phyloP scores from a whole-genome alignment of 2,888 invertebrate genomes.

The Drosophila leonis region DNA sequence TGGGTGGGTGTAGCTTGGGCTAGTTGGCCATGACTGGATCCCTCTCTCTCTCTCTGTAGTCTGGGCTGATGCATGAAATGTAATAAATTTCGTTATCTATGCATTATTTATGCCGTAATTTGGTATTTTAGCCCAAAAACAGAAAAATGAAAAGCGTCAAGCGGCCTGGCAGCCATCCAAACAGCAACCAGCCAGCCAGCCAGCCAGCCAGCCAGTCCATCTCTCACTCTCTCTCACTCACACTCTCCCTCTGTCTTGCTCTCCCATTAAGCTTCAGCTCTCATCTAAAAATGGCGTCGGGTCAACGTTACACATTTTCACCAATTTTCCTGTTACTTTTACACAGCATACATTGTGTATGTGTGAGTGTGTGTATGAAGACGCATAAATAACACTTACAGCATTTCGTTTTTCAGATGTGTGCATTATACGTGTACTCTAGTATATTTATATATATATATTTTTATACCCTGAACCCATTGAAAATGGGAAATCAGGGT shows the following conservation, averaged over 20 bases:
- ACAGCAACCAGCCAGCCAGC: neutral
- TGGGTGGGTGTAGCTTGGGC: constrained; percentile 32
- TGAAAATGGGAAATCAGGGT: no score
- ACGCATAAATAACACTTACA: constrained; percentile 78
- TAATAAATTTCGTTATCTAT: constrained; percentile 81
- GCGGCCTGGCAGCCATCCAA: constrained; percentile 44
- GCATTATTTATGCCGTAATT: constrained; percentile 81
- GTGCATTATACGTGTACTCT: constrained; percentile 45
- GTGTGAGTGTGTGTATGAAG: constrained; percentile 47
- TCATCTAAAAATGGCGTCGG: constrained; percentile 57
- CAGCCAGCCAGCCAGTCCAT: neutral
- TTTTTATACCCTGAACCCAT: no score
- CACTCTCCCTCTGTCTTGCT: neutral
- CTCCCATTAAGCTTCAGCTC: constrained; percentile 21
- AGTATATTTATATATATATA: constrained; percentile 5
- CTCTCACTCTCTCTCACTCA: neutral
- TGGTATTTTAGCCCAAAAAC: constrained; percentile 79
- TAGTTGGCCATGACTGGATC: constrained; percentile 6
- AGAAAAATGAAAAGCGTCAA: constrained; percentile 78
- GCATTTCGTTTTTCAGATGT: constrained; percentile 49
- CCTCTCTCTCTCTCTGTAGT: neutral
- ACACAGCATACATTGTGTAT: constrained; percentile 12
- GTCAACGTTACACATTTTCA: constrained; percentile 77
- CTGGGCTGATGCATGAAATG: constrained; percentile 76
- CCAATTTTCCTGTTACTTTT: constrained; percentile 36